Evolutionary conservation across 2,113 vertebrate species (phyloP), one percentile per base, ranked within the genome.

Genomic region (Cranoglanis bouderius): DNA sequence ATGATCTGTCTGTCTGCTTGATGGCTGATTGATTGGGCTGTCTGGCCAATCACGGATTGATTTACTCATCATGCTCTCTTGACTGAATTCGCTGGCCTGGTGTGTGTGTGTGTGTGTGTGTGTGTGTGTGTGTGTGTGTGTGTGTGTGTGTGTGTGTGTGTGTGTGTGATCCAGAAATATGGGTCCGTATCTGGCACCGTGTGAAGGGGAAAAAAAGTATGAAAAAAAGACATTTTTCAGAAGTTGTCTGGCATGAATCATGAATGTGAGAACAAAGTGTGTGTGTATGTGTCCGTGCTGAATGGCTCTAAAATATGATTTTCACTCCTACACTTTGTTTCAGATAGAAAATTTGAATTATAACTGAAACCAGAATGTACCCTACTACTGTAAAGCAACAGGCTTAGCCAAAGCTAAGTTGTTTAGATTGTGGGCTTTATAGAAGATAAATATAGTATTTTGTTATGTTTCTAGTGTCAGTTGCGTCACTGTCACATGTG

Each of bases 11-110:
- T 78, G 85, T 87, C 89, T 87, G 89, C 53, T 88, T 84, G 90
- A 87, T 82, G 63, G 40, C 70, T 74, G 85, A 91, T 87, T 88
- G 87, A 90, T 88, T 90, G 63, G 87, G 61, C 84, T 49, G 87
- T 40, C 29, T 88, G 40, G 72, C 67, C 82, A 70, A 51, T 78
- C 77, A 35, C 51, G 72, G 43, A 88, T 46, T 49, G 85, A 89
- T 90, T 59, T 43, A 72, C 65, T 82, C 87, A 85, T 88, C 85
- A 18, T 19, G 63, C 74, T 82, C 32, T 72, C 77, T 70, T 72
- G 85, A 70, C 65, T 80, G 59, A 65, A 75, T 80, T 51, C 49
- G 16, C 32, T 49, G 55, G 32, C 32, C 78, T 86, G 67, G 32
- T 35, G n/a, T 55, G 51, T 21, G 51, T 5, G 78, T 38, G 53